These are phyloP conservation scores for Calliopsis andreniformis DNA, from an alignment of 1,140 invertebrate genomes.

Conservation along the genomic window DNA sequence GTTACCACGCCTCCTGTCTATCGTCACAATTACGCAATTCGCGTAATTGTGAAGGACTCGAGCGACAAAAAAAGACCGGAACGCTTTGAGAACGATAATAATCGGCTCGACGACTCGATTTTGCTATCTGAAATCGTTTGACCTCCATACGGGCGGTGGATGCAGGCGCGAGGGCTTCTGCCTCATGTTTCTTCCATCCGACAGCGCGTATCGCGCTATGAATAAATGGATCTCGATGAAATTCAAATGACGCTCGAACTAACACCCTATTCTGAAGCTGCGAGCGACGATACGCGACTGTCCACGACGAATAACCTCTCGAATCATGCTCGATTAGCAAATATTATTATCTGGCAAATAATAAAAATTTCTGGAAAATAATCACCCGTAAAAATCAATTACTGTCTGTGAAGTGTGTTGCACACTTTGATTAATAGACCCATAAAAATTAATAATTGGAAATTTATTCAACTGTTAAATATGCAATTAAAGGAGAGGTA, in stretches of 20 bases:
- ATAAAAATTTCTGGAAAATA: too few species aligned
- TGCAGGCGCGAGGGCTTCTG: conserved; percentile 24
- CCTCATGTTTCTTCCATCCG: conserved; percentile 57
- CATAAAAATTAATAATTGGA: background rate
- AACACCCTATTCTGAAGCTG: conserved; percentile 2
- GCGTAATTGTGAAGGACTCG: background rate
- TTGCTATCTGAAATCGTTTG: conserved; percentile 34
- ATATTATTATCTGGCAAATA: conserved; percentile 29
- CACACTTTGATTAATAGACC: too few species aligned
- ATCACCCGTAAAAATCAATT: too few species aligned
- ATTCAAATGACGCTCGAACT: conserved; percentile 41
- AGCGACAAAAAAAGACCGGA: background rate
- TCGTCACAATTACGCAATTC: background rate
- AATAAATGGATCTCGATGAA: conserved; percentile 61
- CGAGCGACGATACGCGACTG: background rate
- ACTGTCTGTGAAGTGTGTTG: too few species aligned
- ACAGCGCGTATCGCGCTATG: conserved; percentile 53
- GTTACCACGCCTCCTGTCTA: background rate
- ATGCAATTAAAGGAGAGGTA: too few species aligned
- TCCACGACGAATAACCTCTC: background rate
- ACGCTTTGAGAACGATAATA: conserved; percentile 7
- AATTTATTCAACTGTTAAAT: too few species aligned
- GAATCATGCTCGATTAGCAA: background rate
- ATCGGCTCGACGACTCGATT: conserved; percentile 1
- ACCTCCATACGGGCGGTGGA: conserved; percentile 46